Evolutionary conservation across 2,113 vertebrate species (phyloP), one percentile per base, ranked within the genome.

Genomic region (Salvelinus sp.): DNA sequence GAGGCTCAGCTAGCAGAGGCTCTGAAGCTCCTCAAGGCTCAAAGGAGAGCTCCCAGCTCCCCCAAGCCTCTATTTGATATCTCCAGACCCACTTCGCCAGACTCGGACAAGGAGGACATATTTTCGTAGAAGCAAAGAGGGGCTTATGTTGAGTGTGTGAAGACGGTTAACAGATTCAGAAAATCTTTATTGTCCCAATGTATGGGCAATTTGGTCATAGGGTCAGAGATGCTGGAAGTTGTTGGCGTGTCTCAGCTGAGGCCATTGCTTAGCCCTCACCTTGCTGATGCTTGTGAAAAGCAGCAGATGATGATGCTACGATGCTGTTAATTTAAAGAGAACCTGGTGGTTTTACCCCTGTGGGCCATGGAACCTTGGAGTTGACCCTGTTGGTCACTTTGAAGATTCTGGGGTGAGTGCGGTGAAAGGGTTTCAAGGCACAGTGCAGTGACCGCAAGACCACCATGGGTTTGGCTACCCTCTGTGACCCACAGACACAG

Each of bases 1-100:
- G 98, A 99, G 93, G 94, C 93, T 10, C 96, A 99, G 85, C 96
- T 99, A 0, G 85, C 93, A 1, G 97, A 99, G 86, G 96, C 98
- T 57, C 93, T 99, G 84, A 93, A 95, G 84, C 93, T 99, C 91
- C 94, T 99, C 75, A 94, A 94, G 74, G 92, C 91, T 47, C 92
- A 95, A 82, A 94, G 91, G 68, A 81, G 93, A 27, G 86, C 93
- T 1, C 86, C 93, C 69, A 95, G 93, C 79, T 97, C 96, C 0
- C 95, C 95, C 0, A 94, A 95, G 87, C 94, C 94, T 27, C 88
- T 97, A 27, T 97, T 96, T 88, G 96, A 97, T 90, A 93, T 97
- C 87, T 98, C 98, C 4, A 93, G 96, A 82, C 96, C 97, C 12
- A 93, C 95, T 66, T 96, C 98, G 69, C 97, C 96, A 63, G 96